phyloP scores from a whole-genome alignment of 1,140 invertebrate genomes.

The Teleogryllus occipitalis region DNA sequence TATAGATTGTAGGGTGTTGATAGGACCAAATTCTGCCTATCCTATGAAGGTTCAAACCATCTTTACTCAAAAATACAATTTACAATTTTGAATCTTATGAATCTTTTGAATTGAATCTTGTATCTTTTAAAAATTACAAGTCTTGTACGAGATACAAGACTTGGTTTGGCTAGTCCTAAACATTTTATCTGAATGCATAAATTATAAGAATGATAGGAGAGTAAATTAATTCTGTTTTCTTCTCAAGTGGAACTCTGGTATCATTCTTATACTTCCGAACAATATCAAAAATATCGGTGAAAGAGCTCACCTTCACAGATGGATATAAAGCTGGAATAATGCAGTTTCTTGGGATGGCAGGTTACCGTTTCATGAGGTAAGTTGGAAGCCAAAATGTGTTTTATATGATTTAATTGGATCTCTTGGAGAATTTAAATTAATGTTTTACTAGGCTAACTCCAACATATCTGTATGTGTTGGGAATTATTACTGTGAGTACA shows the following conservation, averaged over 20 bases:
- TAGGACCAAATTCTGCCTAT: too few species aligned
- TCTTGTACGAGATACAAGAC: too few species aligned
- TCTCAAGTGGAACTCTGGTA: conserved; percentile 39
- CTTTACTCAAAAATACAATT: too few species aligned
- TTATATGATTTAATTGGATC: conserved; percentile 5
- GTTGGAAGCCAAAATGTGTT: not conserved
- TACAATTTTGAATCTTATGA: too few species aligned
- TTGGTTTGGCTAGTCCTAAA: too few species aligned
- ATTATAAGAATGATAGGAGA: too few species aligned
- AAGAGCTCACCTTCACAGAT: conserved; percentile 27
- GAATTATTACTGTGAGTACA: conserved; percentile 41
- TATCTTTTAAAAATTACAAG: too few species aligned
- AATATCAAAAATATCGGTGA: conserved; percentile 23
- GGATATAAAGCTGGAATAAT: conserved; percentile 28
- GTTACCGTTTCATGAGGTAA: conserved; percentile 41
- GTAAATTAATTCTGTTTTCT: not conserved
- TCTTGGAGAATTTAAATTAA: too few species aligned
- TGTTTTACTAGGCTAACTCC: conserved; percentile 40
- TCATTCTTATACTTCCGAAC: conserved; percentile 36
- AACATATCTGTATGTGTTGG: conserved; percentile 43
- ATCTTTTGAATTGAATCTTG: too few species aligned
- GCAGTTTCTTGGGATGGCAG: conserved; percentile 31
- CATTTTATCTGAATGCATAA: too few species aligned
- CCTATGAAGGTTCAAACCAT: too few species aligned
- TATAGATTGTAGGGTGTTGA: too few species aligned